These are phyloP conservation scores for Harpagifer antarcticus DNA, from an alignment of 2,797 vertebrate genomes.

Conservation along the genomic window DNA sequence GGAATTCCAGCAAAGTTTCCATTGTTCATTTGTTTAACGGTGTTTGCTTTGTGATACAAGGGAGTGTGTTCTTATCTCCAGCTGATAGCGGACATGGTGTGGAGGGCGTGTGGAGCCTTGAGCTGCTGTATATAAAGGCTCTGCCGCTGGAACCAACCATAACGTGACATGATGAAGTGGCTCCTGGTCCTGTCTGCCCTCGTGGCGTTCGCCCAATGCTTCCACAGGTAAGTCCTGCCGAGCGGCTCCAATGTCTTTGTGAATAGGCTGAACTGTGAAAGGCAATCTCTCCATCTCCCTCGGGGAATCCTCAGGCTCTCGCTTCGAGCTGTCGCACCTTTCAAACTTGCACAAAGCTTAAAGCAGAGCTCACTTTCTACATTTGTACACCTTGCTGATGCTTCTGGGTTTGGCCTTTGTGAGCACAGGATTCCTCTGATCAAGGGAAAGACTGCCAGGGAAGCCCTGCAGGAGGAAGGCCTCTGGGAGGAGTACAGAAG, in stretches of 20 bases:
- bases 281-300: constrained; percentile 5
- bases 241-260: constrained; percentile 23
- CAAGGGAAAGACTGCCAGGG: constrained; percentile 83
- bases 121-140: constrained; percentile 54
- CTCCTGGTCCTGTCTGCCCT: constrained; percentile 58
- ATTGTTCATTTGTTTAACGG: neutral
- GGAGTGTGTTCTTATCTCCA: constrained; percentile 46
- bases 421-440: constrained; percentile 82
- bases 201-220: constrained; percentile 61
- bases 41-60: constrained; percentile 44
- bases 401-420: neutral
- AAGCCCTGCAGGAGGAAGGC: constrained; percentile 78
- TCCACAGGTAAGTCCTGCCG: constrained; percentile 62
- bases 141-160: neutral
- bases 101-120: constrained; percentile 50
- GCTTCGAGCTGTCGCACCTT: constrained; percentile 4
- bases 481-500: constrained; percentile 77
- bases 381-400: neutral
- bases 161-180: constrained; percentile 60
- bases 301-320: constrained; percentile 10
- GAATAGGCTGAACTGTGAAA: constrained; percentile 3
- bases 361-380: neutral
- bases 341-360: neutral
- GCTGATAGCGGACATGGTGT: constrained; percentile 13
- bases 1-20: neutral